Evolutionary conservation across 2,113 vertebrate species (phyloP).

Genomic region (Heloderma charlesbogerti): DNA sequence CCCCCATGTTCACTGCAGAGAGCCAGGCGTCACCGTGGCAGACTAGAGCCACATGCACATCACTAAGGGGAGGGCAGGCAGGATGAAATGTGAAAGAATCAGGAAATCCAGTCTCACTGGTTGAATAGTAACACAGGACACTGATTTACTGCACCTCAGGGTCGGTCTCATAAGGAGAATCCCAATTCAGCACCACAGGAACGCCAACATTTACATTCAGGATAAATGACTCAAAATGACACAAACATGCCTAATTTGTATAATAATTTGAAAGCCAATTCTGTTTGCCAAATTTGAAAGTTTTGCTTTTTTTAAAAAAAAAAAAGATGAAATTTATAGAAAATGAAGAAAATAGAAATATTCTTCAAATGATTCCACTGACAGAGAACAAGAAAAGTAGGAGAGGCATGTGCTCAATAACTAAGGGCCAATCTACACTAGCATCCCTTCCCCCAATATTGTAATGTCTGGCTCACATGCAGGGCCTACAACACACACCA

Average conservation of each 20-base stretch:
- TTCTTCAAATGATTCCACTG: neutral
- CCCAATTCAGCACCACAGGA: neutral
- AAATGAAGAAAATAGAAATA: too few relatives aligned
- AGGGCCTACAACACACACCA: too few relatives aligned
- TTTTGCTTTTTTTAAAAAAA: neutral
- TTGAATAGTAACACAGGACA: neutral
- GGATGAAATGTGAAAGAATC: neutral
- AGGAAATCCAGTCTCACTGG: neutral
- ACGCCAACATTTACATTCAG: neutral
- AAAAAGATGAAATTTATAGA: neutral
- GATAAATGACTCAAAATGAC: neutral
- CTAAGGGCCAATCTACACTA: neutral
- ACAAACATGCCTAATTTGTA: neutral
- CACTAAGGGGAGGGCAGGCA: neutral
- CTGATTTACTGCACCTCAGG: neutral
- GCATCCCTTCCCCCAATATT: too few relatives aligned
- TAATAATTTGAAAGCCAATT: neutral
- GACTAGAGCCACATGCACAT: slow-evolving; percentile 10
- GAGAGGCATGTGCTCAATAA: neutral
- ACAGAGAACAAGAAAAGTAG: neutral
- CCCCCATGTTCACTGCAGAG: neutral
- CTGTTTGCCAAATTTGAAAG: neutral
- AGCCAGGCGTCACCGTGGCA: slow-evolving; percentile 24
- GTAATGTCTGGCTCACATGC: too few relatives aligned
- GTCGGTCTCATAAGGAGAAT: neutral